Evolutionary conservation across 2,888 invertebrate species (phyloP).

Genomic region (Tillus elongatus): DNA sequence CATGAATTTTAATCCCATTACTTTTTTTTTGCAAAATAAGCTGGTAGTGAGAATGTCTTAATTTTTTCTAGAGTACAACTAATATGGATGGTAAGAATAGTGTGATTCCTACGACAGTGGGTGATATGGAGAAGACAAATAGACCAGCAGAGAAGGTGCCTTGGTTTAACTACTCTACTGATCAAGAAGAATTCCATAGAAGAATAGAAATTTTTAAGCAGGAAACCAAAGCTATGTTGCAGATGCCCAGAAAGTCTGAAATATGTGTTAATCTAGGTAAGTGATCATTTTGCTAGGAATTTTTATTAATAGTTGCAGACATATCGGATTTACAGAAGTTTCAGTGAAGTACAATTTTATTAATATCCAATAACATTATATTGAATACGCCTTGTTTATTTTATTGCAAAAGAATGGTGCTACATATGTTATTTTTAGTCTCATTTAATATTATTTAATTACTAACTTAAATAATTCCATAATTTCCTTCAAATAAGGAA

Average conservation of each 20-base stretch:
- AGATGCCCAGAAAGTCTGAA: slow-evolving; percentile 34
- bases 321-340: not conserved
- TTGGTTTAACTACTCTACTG: slow-evolving; percentile 52
- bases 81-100: slow-evolving; percentile 25
- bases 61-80: too few relatives aligned
- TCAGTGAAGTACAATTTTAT: slow-evolving; percentile 6
- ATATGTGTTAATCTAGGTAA: slow-evolving; percentile 30
- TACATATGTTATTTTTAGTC: too few relatives aligned
- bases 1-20: too few relatives aligned
- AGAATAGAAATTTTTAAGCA: slow-evolving; percentile 63
- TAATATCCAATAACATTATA: slow-evolving; percentile 10
- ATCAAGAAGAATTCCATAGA: slow-evolving; percentile 53
- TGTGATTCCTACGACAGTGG: slow-evolving; percentile 34
- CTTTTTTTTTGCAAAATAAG: too few relatives aligned
- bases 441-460: too few relatives aligned
- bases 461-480: too few relatives aligned
- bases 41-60: too few relatives aligned
- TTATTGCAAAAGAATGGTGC: too few relatives aligned
- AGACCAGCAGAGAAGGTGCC: slow-evolving; percentile 36
- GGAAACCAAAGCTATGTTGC: slow-evolving; percentile 64
- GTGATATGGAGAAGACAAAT: slow-evolving; percentile 32
- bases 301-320: not conserved
- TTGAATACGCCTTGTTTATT: too few relatives aligned
- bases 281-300: slow-evolving; percentile 4
- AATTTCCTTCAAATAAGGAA: too few relatives aligned